A percentile compares a stretch with the other conserved stretches of the same genome.
phyloP scores from a whole-genome alignment of 2,113 vertebrate species.

The Phainopepla nitens region DNA sequence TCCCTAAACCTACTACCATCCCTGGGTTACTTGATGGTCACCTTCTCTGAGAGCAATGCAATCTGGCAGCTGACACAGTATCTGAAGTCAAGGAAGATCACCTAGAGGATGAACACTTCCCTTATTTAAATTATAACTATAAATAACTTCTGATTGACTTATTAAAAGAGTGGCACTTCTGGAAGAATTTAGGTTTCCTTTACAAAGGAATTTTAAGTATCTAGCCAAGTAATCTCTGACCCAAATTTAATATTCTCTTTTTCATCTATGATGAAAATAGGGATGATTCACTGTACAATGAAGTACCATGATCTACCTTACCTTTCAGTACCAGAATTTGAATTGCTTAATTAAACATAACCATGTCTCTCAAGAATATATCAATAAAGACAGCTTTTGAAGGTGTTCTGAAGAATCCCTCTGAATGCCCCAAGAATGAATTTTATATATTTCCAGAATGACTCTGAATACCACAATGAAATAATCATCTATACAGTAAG shows the following conservation, averaged over 20 bases:
- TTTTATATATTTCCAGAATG: background rate
- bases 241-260: background rate
- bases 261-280: background rate
- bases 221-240: background rate
- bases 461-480: background rate
- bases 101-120: background rate
- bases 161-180: background rate
- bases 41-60: background rate
- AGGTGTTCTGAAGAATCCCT: background rate
- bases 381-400: background rate
- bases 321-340: background rate
- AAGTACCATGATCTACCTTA: background rate
- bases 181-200: background rate
- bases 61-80: background rate
- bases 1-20: background rate
- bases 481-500: background rate
- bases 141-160: background rate
- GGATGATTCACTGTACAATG: background rate
- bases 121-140: background rate
- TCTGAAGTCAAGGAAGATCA: background rate
- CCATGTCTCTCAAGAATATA: background rate
- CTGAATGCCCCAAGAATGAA: background rate
- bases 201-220: background rate
- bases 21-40: background rate
- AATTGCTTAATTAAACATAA: background rate